Conservation (phyloP, 2,888 invertebrate genomes). For the Stegana nigrithorax region DNA sequence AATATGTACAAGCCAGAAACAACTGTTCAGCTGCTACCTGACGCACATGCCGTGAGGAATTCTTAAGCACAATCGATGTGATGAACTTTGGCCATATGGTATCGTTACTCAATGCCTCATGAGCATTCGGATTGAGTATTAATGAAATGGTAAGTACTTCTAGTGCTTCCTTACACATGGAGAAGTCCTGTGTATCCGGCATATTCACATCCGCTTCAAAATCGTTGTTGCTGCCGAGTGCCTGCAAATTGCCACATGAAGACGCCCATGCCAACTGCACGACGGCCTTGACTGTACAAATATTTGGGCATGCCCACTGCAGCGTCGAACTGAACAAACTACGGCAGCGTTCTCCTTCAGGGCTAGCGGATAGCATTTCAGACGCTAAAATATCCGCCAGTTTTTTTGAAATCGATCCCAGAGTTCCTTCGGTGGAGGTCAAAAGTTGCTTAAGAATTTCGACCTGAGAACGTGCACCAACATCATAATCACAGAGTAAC, state of each 20-base stretch:
- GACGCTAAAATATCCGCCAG: constrained; percentile 85
- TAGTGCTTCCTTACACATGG: constrained; percentile 90
- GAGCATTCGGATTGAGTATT: constrained; percentile 87
- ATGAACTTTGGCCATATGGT: constrained; percentile 90
- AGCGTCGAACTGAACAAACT: constrained; percentile 72
- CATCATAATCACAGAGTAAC: constrained; percentile 69
- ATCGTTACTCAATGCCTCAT: constrained; percentile 85
- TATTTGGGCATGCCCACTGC: constrained; percentile 79
- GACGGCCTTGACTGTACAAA: constrained; percentile 78
- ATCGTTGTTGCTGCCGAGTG: constrained; percentile 74
- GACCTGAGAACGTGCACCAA: constrained; percentile 70
- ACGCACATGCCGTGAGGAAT: constrained; percentile 77
- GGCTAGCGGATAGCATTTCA: constrained; percentile 71
- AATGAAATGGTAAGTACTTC: constrained; percentile 92
- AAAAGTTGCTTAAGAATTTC: constrained; percentile 84
- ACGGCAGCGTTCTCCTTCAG: constrained; percentile 70
- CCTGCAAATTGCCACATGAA: constrained; percentile 78
- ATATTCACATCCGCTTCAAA: constrained; percentile 69
- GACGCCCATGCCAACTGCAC: constrained; percentile 85
- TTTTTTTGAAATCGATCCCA: constrained; percentile 85
- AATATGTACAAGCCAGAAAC: constrained; percentile 68
- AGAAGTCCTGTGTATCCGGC: constrained; percentile 76
- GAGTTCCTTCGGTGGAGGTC: constrained; percentile 83
- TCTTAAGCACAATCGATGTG: constrained; percentile 87
- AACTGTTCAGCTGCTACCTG: constrained; percentile 68